Base-by-base conservation (phyloP, 2,113 vertebrate species). In the Callospermophilus lateralis region DNA sequence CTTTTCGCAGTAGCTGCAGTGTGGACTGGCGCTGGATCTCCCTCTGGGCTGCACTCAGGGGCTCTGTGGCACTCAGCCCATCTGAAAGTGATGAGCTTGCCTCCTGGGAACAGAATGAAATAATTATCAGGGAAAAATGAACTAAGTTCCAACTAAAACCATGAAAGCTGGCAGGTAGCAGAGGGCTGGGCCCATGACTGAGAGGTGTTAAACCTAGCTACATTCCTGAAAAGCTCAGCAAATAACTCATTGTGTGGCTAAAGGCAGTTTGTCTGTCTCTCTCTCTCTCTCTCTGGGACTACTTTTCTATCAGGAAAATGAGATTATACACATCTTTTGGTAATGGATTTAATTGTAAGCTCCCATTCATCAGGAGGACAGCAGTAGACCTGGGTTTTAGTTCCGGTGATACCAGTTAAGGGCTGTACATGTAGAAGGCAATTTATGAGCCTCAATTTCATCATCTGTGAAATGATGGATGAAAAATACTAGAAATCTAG, bases 11-110 rank as follows among this genome's bases (percentile, higher is more conserved):
- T 74, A 99, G 97, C 97, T 99, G 99, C 93, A 99, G 97, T 0
- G 99, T 99, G 84, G 99, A 99, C 26, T 99, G 99, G 0, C 99
- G 99, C 96, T 99, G 99, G 65, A 98, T 97, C 89, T 99, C 99
- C 93, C 98, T 99, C 97, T 99, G 99, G 42, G 98, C 93, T 0
- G 98, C 94, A 39, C 96, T 99, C 45, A 99, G 98, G 19, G 99
- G 96, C 93, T 99, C 98, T 0, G 98, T 98, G 74, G 99, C 98
- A 95, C 99, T 99, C 86, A 99, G 97, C 89, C 98, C 97, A 2
- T 97, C 97, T 3, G 98, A 45, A 77, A 98, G 98, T 30, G 97
- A 96, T 1, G 98, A 68, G 34, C 95, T 97, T 9, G 74, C 97
- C 87, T 99, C 99, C 99, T 99, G 92, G 39, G 85, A 97, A 97